These are phyloP conservation scores for Turdus rufiventris DNA, from an alignment of 2,113 vertebrate genomes.

Conservation along the genomic window DNA sequence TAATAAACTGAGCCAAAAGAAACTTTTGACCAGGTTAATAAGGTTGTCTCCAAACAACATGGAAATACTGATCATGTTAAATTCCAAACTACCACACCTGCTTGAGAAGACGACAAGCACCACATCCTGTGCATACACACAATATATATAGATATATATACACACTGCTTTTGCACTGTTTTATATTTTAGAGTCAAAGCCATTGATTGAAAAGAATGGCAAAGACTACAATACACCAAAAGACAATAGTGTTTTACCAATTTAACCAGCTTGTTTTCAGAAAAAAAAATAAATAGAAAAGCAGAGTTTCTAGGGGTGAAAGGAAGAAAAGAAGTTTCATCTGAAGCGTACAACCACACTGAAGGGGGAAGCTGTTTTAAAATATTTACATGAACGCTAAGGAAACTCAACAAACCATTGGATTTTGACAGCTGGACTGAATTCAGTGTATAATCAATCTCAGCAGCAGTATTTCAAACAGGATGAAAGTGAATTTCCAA, in stretches of 20 bases:
- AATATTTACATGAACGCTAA: background rate
- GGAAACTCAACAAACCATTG: background rate
- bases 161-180: background rate
- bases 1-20: background rate
- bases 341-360: accelerated
- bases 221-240: background rate
- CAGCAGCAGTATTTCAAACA: background rate
- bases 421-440: background rate
- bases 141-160: too few relatives aligned
- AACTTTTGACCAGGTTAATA: background rate
- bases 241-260: background rate
- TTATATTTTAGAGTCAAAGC: background rate
- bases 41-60: background rate
- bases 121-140: background rate
- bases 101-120: background rate
- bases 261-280: background rate
- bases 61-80: accelerated
- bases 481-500: constrained; percentile 31
- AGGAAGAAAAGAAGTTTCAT: background rate
- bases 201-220: background rate
- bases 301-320: background rate
- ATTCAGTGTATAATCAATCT: background rate
- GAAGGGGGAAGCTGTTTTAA: constrained; percentile 20
- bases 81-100: background rate
- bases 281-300: background rate